These are phyloP conservation scores for Hylaeus anthracinus DNA, from an alignment of 1,140 invertebrate species.

Conservation along the genomic window DNA sequence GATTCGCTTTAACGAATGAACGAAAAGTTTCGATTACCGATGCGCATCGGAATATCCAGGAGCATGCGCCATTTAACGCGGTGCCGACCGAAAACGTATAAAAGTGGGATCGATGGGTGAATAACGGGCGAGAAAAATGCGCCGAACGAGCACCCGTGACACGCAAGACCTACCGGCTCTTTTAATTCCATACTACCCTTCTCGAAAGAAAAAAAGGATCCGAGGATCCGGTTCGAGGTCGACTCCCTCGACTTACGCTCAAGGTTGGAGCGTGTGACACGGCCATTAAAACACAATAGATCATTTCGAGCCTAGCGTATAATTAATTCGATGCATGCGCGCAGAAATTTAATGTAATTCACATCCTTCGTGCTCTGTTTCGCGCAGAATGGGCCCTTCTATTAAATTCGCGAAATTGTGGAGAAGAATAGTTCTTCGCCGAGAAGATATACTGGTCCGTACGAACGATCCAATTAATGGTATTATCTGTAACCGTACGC, in stretches of 20 bases:
- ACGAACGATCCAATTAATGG: too few species aligned
- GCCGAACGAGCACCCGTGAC: slow-evolving; percentile 33
- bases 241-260: slow-evolving; percentile 56
- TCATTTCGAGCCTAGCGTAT: slow-evolving; percentile 43
- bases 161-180: slow-evolving; percentile 45
- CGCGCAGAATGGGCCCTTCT: neutral
- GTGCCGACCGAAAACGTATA: neutral
- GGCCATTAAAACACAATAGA: slow-evolving; percentile 59
- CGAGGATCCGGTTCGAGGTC: slow-evolving; percentile 59
- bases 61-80: neutral
- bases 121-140: too few species aligned
- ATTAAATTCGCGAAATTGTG: too few species aligned
- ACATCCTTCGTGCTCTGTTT: slow-evolving; percentile 2
- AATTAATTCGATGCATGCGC: slow-evolving; percentile 51
- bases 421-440: too few species aligned
- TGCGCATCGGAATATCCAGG: neutral
- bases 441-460: too few species aligned
- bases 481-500: neutral
- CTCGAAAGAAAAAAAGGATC: slow-evolving; percentile 21
- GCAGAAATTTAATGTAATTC: slow-evolving; percentile 23
- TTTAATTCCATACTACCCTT: slow-evolving; percentile 62
- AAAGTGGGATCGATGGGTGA: too few species aligned
- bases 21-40: too few species aligned
- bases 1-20: neutral
- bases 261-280: slow-evolving; percentile 61